Base-by-base conservation (phyloP, 2,888 invertebrate species). In the Dryomyza anilis region DNA sequence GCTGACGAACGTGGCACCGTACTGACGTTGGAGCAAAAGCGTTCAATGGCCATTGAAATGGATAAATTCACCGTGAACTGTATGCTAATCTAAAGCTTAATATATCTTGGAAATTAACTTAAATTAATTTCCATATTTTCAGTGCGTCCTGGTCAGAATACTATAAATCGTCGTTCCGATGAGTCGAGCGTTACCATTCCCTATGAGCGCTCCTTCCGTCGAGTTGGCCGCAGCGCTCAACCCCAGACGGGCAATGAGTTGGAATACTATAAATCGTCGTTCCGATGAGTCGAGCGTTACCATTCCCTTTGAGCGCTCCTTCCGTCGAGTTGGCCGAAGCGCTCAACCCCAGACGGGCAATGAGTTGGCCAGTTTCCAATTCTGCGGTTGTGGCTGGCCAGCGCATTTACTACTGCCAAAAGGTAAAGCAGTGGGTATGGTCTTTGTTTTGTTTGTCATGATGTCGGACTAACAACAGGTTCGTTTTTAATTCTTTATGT, bases 351-450 rank as follows among this genome's bases (percentile, higher is more conserved):
- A 69, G 2, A 72, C 72, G 7, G 80, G 85, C 0, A 83, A 81
- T 3, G 79, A 83, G 2, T 82, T 86, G 0, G 85, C 84, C 0
- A 81, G 84, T 59, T 91, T 91, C 84, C 90, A 91, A 83, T 92
- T 91, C 86, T 94, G 94, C 84, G 93, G 93, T 67, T 94, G 94
- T 74, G 93, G 93, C 61, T 93, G 93, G 93, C 93, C 93, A 0
- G 89, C 92, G 68, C 92, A 93, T 80, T 86, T 93, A 87, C 85
- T 93, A 6, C 71, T 92, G 36, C 91, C 93, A 0, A 90, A 88
- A 81, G 93, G 93, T 4, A 88, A 79, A 3, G 73, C 85, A 0
- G 84, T 86, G 65, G 93, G 93, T 1, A 88, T 86, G 81, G 83
- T 85, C 0, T 87, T 89, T 76, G 87, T 90, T 70, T 83, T 93